A percentile compares a stretch with the other conserved stretches of the same genome.
Conservation (phyloP, 2,113 vertebrate species). For the Rhodinocichla rosea region DNA sequence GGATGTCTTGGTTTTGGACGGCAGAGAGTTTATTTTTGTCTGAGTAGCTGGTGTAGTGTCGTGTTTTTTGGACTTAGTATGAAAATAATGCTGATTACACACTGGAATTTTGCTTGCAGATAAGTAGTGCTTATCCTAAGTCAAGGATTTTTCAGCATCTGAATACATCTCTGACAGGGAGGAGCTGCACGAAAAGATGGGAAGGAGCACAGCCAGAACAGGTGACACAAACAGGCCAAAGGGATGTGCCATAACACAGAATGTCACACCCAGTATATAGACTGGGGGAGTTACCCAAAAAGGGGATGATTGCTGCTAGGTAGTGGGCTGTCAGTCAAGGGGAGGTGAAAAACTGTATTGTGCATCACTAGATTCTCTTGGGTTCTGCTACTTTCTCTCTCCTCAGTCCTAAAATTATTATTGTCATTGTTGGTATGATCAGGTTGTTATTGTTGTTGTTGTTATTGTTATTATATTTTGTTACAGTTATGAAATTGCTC, state of each 20-base stretch:
- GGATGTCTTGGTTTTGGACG: rapidly evolving
- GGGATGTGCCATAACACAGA: background rate
- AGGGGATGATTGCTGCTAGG: background rate
- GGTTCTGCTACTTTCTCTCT: background rate
- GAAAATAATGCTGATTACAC: background rate
- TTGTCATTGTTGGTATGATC: background rate
- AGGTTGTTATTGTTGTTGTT: no score
- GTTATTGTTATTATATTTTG: background rate
- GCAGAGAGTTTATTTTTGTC: background rate
- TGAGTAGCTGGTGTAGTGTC: background rate
- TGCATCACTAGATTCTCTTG: background rate
- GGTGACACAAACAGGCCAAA: background rate
- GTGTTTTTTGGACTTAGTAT: background rate
- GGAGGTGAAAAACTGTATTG: background rate
- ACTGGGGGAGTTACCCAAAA: background rate
- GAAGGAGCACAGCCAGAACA: background rate
- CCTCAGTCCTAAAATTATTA: background rate
- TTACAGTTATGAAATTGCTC: background rate
- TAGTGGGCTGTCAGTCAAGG: no score
- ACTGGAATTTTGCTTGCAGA: background rate
- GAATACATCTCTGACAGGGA: background rate
- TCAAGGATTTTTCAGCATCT: background rate
- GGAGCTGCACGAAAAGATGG: background rate
- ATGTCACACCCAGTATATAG: background rate
- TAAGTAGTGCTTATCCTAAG: background rate